These are phyloP conservation scores for Camponotus pennsylvanicus DNA, from an alignment of 1,140 invertebrate species.

Conservation along the genomic window DNA sequence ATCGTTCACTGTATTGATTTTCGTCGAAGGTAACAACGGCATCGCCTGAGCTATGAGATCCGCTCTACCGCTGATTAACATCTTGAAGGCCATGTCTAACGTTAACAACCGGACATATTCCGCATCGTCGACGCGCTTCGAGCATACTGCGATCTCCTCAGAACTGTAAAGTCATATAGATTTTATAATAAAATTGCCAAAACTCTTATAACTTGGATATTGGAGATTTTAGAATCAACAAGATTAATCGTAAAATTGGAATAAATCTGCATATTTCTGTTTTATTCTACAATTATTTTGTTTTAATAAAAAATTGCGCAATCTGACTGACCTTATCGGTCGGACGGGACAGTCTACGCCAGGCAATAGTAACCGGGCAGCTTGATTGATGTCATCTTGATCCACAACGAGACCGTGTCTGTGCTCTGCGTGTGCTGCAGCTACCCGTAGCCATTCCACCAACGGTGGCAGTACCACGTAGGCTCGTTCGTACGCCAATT, in stretches of 20 bases:
- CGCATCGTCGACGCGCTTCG: slow-evolving; percentile 86
- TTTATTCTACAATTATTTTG: neutral
- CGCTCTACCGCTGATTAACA: slow-evolving; percentile 91
- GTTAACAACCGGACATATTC: slow-evolving; percentile 89
- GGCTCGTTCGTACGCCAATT: slow-evolving; percentile 94
- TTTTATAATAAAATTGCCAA: neutral
- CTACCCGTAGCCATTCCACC: slow-evolving; percentile 94
- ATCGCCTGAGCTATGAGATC: slow-evolving; percentile 93
- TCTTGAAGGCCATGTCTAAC: slow-evolving; percentile 92
- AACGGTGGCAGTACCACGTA: slow-evolving; percentile 95
- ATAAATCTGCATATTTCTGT: neutral
- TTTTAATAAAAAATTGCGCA: neutral
- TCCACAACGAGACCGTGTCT: slow-evolving; percentile 93
- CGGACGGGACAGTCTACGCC: slow-evolving; percentile 95
- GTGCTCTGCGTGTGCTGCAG: slow-evolving; percentile 93
- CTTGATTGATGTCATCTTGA: slow-evolving; percentile 95
- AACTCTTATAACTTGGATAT: neutral
- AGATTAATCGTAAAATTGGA: neutral
- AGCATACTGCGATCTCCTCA: slow-evolving; percentile 85
- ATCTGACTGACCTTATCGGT: slow-evolving; percentile 85
- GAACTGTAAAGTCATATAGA: slow-evolving; percentile 78
- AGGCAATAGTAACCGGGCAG: slow-evolving; percentile 93
- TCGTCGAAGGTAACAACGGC: slow-evolving; percentile 90
- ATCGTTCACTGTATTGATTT: slow-evolving; percentile 92
- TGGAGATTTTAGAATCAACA: neutral